Conservation (phyloP, 2,797 vertebrate species). For the Nothura maculosa region DNA sequence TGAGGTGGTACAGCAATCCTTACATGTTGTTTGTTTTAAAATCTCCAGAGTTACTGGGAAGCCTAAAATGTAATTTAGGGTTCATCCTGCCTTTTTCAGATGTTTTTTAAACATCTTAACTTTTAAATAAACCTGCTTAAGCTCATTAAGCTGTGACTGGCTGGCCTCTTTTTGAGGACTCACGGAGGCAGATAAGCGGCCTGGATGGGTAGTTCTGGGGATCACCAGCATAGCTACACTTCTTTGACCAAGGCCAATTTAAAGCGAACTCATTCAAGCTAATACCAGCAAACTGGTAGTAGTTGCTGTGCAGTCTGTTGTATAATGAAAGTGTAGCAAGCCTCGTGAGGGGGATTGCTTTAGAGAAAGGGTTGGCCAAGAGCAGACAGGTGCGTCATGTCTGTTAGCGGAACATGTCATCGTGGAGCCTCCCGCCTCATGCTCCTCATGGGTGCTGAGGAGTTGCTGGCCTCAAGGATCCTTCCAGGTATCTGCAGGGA, state of each 20-base stretch:
- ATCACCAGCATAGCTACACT: not conserved
- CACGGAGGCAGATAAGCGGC: not conserved
- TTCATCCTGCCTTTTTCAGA: not conserved
- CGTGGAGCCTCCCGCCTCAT: no score
- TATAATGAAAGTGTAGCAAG: not conserved
- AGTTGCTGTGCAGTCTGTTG: fast-evolving
- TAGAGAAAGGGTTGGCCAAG: not conserved
- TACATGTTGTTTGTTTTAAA: not conserved
- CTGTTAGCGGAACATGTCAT: not conserved
- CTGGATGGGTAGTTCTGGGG: not conserved
- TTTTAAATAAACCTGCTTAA: not conserved
- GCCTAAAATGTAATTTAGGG: not conserved
- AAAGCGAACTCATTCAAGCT: no score
- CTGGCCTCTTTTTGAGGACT: not conserved
- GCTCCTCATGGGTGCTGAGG: fast-evolving
- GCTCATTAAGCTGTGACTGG: not conserved
- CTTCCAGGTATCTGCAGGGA: not conserved
- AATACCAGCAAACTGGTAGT: no score
- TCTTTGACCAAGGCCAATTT: not conserved
- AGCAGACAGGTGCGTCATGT: no score
- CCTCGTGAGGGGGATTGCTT: fast-evolving
- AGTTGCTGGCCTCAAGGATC: not conserved
- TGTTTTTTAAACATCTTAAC: not conserved
- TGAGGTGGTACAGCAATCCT: not conserved
- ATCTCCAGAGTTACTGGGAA: not conserved